These are phyloP conservation scores for Hermaeophaga mercurialis DNA, from an alignment of 2,888 invertebrate genomes.

Conservation along the genomic window DNA sequence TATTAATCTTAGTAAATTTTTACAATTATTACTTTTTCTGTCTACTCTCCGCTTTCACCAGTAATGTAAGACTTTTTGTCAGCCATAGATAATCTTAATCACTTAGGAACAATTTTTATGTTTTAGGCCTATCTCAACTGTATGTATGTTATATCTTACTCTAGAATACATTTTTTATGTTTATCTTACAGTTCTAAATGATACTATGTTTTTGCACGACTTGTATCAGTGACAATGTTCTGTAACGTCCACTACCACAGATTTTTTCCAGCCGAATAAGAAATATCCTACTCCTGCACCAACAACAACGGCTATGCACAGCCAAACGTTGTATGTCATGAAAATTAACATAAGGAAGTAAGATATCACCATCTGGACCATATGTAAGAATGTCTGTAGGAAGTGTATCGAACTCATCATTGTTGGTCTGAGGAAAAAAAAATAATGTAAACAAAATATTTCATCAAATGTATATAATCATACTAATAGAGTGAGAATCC, in stretches of 20 bases:
- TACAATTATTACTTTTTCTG: too few relatives aligned
- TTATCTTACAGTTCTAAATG: constrained; percentile 33
- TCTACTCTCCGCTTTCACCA: neutral
- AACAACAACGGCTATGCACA: constrained; percentile 85
- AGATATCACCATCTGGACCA: constrained; percentile 87
- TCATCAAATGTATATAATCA: too few relatives aligned
- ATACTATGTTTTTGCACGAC: constrained; percentile 19
- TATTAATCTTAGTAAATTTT: too few relatives aligned
- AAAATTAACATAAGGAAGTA: constrained; percentile 96
- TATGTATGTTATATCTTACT: constrained; percentile 15
- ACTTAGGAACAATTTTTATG: neutral
- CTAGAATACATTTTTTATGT: constrained; percentile 14
- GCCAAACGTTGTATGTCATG: constrained; percentile 96
- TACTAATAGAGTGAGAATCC: too few relatives aligned
- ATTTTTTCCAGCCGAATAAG: constrained; percentile 94
- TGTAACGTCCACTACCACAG: constrained; percentile 90
- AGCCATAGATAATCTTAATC: neutral
- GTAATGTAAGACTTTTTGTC: too few relatives aligned
- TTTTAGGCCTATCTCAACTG: constrained; percentile 15
- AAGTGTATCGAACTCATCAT: constrained; percentile 84
- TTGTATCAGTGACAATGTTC: constrained; percentile 87
- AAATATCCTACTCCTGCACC: constrained; percentile 94
- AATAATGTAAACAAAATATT: too few relatives aligned
- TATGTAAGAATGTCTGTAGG: constrained; percentile 86
- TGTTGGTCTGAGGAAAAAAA: constrained; percentile 68